These are phyloP conservation scores for Troides aeacus DNA, from an alignment of 2,888 invertebrate species.

Conservation along the genomic window DNA sequence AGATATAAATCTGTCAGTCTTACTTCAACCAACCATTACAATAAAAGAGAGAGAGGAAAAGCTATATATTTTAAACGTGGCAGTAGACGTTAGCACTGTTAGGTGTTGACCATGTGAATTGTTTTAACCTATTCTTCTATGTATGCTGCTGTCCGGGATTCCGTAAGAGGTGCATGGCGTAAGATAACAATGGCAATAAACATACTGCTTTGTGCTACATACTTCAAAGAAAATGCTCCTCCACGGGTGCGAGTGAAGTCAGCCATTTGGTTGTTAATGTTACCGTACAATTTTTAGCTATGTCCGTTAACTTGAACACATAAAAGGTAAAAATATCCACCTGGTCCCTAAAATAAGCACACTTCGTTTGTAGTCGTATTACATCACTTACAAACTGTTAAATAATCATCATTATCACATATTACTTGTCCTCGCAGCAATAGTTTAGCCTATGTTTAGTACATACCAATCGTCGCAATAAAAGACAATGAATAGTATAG, in stretches of 20 bases:
- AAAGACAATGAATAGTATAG: too few relatives aligned
- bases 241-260: constrained; percentile 58
- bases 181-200: constrained; percentile 62
- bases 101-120: constrained; percentile 40
- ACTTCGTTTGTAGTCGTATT: not conserved
- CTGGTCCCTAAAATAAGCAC: constrained; percentile 6
- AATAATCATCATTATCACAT: too few relatives aligned
- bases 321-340: constrained; percentile 30
- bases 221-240: constrained; percentile 61
- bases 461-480: too few relatives aligned
- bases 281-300: constrained; percentile 46
- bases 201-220: constrained; percentile 50
- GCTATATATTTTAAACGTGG: constrained; percentile 13
- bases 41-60: not conserved
- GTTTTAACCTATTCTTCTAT: constrained; percentile 51
- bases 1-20: too few relatives aligned
- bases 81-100: constrained; percentile 9
- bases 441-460: too few relatives aligned
- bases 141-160: constrained; percentile 41
- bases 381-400: too few relatives aligned
- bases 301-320: constrained; percentile 30
- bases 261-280: constrained; percentile 52
- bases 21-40: constrained; percentile 12
- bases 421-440: too few relatives aligned
- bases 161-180: constrained; percentile 50